Base-by-base conservation (phyloP, 2,113 vertebrate genomes). In the Numida meleagris region DNA sequence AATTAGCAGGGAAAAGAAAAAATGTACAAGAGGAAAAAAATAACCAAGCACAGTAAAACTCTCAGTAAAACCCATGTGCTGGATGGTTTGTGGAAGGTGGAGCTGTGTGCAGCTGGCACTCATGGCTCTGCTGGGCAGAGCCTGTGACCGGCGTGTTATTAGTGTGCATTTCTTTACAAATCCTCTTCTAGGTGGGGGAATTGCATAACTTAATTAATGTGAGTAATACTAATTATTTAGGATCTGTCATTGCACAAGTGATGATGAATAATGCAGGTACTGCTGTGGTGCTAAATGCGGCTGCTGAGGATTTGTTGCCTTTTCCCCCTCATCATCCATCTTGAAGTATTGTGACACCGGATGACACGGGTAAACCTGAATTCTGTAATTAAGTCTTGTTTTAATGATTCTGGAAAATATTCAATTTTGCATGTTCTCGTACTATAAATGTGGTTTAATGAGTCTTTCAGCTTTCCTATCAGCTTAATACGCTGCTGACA, bases 221-320 rank as follows among this genome's bases (percentile, higher is more conserved):
- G 87, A 95, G 78, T 94, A 92, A 93, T 82, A 48, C 73, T 95
- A 95, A 97, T 97, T 95, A 96, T 93, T 92, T 94, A 82, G 91
- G 82, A 92, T 79, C 88, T 96, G 90, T 91, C 90, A 88, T 65
- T 91, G 91, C 94, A 92, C 33, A 82, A 90, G 46, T 38, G 79
- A 20, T 88, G 90, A 96, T 96, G 96, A 96, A 97, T 97, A 96
- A 96, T 96, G 94, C 94, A 96, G 92, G 31, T 46, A 4, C 81
- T 87, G 74, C 86, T 92, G 89, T 86, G 89, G 76, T 3, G 16
- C 87, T 90, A 42, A 86, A 72, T 84, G 85, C 45, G 72, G n/a
- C 86, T 86, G 61, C 80, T 86, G 84, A 36, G 58, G 31, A 15
- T 63, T 67, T 91, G 89, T 91, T 86, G 29, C 66, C 58, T 95